Evolutionary conservation across 2,113 vertebrate genomes (phyloP).

Genomic region (Percopsis transmontana): DNA sequence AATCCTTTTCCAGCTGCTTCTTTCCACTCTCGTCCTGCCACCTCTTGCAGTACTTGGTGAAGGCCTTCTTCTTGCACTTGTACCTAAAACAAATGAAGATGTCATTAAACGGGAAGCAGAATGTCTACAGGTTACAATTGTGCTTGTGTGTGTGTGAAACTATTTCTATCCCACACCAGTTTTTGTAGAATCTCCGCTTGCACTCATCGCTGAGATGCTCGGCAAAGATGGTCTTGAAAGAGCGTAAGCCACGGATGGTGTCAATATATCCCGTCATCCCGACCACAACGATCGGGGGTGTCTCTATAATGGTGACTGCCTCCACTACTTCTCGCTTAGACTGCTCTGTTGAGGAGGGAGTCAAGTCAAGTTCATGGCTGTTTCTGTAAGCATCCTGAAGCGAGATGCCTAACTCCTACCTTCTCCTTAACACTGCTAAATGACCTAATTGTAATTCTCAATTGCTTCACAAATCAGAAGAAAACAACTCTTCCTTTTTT

Average conservation of each 20-base stretch:
- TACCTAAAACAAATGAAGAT: slow-evolving; percentile 80
- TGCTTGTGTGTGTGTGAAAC: background rate
- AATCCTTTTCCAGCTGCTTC: slow-evolving; percentile 95
- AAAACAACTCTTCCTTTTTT: too few relatives aligned
- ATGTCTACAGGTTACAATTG: background rate
- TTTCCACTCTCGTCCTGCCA: slow-evolving; percentile 97
- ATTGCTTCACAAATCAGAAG: too few relatives aligned
- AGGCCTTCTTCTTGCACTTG: slow-evolving; percentile 99
- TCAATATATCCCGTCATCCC: slow-evolving; percentile 90
- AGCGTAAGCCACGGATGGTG: slow-evolving; percentile 87
- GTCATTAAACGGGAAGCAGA: background rate
- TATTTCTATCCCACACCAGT: slow-evolving; percentile 79
- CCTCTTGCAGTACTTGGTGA: slow-evolving; percentile 96
- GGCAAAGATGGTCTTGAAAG: slow-evolving; percentile 94
- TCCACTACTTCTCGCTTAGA: slow-evolving; percentile 96
- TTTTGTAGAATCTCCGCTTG: slow-evolving; percentile 95
- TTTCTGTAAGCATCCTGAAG: too few relatives aligned
- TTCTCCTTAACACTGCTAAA: too few relatives aligned
- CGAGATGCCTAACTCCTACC: too few relatives aligned
- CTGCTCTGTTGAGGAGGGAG: slow-evolving; percentile 79
- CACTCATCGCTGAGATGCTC: slow-evolving; percentile 97
- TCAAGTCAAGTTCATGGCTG: background rate
- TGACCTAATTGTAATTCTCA: too few relatives aligned
- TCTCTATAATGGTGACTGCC: slow-evolving; percentile 92
- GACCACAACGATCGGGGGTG: slow-evolving; percentile 92